Evolutionary conservation across 1,140 invertebrate genomes (phyloP).

Genomic region (Rhynchophorus ferrugineus): DNA sequence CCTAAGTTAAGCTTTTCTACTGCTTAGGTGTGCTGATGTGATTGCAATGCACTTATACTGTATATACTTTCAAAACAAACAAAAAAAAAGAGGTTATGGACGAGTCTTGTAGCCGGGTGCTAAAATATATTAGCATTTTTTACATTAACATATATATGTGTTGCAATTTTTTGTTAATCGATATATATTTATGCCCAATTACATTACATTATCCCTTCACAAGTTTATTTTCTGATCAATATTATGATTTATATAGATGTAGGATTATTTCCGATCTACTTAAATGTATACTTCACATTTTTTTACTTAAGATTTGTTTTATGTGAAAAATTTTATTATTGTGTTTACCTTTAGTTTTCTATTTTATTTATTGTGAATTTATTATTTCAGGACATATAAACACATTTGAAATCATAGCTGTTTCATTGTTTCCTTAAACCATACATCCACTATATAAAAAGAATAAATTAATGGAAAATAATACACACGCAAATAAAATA

Average conservation of each 20-base stretch:
- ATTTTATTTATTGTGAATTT: conserved; percentile 37
- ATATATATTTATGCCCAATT: conserved; percentile 22
- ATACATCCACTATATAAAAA: no score
- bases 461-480: no score
- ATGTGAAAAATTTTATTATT: conserved; percentile 34
- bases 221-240: conserved; percentile 12
- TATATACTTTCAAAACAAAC: conserved; percentile 32
- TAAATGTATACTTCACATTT: conserved; percentile 25
- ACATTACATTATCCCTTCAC: conserved; percentile 11
- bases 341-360: conserved; percentile 33
- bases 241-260: conserved; percentile 20
- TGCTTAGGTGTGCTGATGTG: conserved; percentile 38
- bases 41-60: conserved; percentile 37
- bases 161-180: conserved; percentile 23
- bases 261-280: conserved; percentile 2
- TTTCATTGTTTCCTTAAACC: no score
- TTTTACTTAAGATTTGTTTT: conserved; percentile 32
- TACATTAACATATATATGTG: conserved; percentile 19
- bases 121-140: conserved; percentile 26
- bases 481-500: no score
- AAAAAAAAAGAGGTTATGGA: conserved; percentile 18
- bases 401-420: neutral
- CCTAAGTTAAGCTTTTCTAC: conserved; percentile 32
- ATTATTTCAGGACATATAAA: conserved; percentile 25
- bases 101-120: conserved; percentile 34